Conservation (phyloP, 2,888 invertebrate genomes). For the Argyresthia goedartella region DNA sequence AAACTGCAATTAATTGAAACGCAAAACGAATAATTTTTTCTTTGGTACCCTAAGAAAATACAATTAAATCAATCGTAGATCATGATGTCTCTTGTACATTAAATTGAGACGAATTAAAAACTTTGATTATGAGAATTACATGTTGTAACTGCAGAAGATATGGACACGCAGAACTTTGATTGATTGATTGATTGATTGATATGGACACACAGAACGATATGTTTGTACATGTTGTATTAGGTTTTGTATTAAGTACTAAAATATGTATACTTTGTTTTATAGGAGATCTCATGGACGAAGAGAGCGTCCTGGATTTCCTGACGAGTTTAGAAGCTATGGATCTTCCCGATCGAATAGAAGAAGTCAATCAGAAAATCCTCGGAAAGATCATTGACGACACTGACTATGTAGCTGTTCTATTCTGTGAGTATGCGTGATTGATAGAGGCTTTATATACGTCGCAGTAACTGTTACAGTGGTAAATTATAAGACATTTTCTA, state of each 20-base stretch:
- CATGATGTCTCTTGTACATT: too few relatives aligned
- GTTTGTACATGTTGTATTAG: too few relatives aligned
- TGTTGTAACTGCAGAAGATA: too few relatives aligned
- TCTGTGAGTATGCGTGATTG: constrained; percentile 81
- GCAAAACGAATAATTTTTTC: too few relatives aligned
- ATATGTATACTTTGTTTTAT: constrained; percentile 18
- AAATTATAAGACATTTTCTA: constrained; percentile 35
- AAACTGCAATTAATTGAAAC: too few relatives aligned
- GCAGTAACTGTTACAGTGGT: constrained; percentile 46
- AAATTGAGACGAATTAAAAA: too few relatives aligned
- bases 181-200: too few relatives aligned
- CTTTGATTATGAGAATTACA: too few relatives aligned
- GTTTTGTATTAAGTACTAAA: background rate
- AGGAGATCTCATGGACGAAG: constrained; percentile 97
- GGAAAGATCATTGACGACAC: constrained; percentile 92
- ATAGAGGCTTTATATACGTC: constrained; percentile 33
- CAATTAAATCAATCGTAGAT: too few relatives aligned
- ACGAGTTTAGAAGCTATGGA: constrained; percentile 96
- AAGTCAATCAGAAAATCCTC: constrained; percentile 92
- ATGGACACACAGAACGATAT: too few relatives aligned
- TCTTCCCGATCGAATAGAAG: constrained; percentile 94
- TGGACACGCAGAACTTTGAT: too few relatives aligned
- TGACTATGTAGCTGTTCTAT: constrained; percentile 91
- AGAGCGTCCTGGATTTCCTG: constrained; percentile 91
- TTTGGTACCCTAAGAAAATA: too few relatives aligned